Conservation (phyloP, 2,113 vertebrate species). For the Oriolus oriolus region DNA sequence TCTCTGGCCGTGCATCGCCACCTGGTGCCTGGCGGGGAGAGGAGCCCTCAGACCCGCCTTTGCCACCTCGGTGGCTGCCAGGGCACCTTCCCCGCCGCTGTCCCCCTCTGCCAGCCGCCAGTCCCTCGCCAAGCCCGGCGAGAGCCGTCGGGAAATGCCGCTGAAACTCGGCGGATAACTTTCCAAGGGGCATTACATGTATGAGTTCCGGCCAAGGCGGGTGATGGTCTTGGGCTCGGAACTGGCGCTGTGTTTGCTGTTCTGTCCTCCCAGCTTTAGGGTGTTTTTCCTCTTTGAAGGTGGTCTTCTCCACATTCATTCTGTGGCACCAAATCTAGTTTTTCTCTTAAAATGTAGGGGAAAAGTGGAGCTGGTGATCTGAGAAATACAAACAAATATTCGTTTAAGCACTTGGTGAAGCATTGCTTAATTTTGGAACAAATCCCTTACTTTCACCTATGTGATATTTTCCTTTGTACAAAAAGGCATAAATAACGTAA, state of each 20-base stretch:
- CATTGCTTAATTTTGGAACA: neutral
- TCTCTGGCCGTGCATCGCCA: neutral
- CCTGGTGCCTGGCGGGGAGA: neutral
- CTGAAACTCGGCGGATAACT: fast-evolving
- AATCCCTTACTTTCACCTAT: neutral
- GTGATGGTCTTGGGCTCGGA: neutral
- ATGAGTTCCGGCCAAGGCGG: neutral
- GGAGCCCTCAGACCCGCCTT: fast-evolving
- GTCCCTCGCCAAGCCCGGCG: fast-evolving
- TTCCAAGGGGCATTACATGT: neutral
- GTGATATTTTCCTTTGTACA: neutral
- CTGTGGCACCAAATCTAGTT: neutral
- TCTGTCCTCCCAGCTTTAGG: neutral
- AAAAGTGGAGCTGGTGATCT: neutral
- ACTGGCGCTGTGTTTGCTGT: neutral
- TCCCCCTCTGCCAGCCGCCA: fast-evolving
- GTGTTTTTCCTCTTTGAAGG: neutral
- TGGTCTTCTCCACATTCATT: neutral
- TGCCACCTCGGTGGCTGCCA: fast-evolving
- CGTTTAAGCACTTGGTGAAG: neutral
- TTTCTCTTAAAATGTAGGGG: neutral
- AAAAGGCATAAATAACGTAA: neutral
- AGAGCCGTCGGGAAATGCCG: neutral
- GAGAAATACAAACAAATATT: neutral
- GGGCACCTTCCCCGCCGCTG: fast-evolving